A percentile compares a stretch with the other conserved stretches of the same genome.
phyloP scores from a whole-genome alignment of 92 coral and sea anemone species.

The Hydrozoanthus gracilis region DNA sequence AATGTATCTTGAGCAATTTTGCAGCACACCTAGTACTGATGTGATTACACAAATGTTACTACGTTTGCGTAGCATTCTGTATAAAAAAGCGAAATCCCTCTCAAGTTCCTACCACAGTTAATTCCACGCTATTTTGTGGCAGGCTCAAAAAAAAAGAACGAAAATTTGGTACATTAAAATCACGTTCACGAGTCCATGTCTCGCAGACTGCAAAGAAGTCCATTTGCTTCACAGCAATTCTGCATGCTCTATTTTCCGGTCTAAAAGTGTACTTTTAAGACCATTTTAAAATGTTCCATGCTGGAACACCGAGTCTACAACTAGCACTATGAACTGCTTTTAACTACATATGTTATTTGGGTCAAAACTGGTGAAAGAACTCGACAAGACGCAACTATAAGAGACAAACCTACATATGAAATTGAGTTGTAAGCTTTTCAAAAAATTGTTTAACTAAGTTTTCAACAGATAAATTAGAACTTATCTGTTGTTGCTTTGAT shows the following conservation, averaged over 20 bases:
- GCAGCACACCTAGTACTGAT: conserved; percentile 31
- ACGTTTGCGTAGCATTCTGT: conserved; percentile 37
- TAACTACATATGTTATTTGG: neutral
- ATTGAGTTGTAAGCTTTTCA: conserved; percentile 10
- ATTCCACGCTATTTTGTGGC: conserved; percentile 33
- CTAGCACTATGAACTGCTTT: conserved; percentile 31
- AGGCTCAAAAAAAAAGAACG: conserved; percentile 20
- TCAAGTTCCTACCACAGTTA: conserved; percentile 17
- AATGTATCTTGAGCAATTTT: conserved; percentile 21
- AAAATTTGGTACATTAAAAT: conserved; percentile 29
- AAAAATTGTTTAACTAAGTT: conserved; percentile 15
- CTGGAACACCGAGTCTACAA: conserved; percentile 25
- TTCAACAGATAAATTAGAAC: conserved; percentile 12
- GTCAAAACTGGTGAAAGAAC: conserved; percentile 17
- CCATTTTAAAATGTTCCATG: conserved; percentile 43
- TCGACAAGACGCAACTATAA: neutral
- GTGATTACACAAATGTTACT: conserved; percentile 35
- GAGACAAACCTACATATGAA: conserved; percentile 10
- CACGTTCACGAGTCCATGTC: conserved; percentile 43
- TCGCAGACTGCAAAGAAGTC: conserved; percentile 40
- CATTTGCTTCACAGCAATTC: conserved; percentile 37
- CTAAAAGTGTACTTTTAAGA: conserved; percentile 33
- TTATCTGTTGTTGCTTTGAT: conserved; percentile 6
- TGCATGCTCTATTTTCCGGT: conserved; percentile 35
- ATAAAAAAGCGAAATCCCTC: conserved; percentile 42